Evolutionary conservation across 2,797 vertebrate genomes (phyloP), one percentile per base, ranked within the genome.

Genomic region (Buceros bicornis): DNA sequence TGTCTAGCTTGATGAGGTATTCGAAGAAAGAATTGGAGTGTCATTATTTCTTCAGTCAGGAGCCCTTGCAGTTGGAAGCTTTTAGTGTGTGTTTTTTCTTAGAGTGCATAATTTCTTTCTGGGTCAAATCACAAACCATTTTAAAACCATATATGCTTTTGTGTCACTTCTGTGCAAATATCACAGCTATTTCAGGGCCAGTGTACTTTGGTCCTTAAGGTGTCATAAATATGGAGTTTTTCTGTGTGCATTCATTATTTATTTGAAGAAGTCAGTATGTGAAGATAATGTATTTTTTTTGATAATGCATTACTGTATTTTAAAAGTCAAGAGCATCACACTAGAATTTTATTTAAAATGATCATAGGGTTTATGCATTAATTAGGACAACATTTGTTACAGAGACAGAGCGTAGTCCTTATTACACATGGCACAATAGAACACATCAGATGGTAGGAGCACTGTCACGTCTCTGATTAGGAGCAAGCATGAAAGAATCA

Each of bases 61-160:
- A 87, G 14, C 33, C 17, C 43, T 65, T 65, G 43, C 7, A 57
- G 13, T 37, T 47, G 62, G 11, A 18, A 82, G 31, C 14, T 65
- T 12, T 62, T 66, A 57, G 22, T 4, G 0, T 21, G 13, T 1
- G 0, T 57, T 92, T 82, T 18, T 72, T 62, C 86, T 93, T 47
- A 51, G 31, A 82, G 54, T 33, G 43, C 8, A 9, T 19, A 0
- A 37, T 71, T 93, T 94, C 51, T 60, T 92, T 92, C 45, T 50
- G 67, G 60, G 64, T 89, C 78, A 87, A 37, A 71, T 70, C 64
- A 70, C n/a, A 87, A 71, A 61, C 10, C 31, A 11, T 80, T 91
- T 91, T 64, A 67, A 93, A 93, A 66, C 20, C 0, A 1, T 60
- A 45, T n/a, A 35, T 43, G 12, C 1, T 10, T 67, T 37, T 66